Conservation (phyloP, 1,140 invertebrate genomes). For the Aphidius gifuensis region DNA sequence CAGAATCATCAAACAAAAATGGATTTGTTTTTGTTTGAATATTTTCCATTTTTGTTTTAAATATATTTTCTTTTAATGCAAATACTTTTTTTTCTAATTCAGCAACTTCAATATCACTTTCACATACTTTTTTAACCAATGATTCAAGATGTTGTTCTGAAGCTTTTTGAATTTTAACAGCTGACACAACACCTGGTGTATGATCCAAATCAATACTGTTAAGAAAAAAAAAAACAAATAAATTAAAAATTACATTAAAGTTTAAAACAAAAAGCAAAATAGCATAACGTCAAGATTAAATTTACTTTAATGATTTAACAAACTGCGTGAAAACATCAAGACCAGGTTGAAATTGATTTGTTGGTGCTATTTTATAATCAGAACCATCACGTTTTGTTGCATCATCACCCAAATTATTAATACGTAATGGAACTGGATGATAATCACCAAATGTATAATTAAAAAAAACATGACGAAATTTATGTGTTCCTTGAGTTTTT, state of each 20-base stretch:
- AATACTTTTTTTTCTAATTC: slow-evolving; percentile 33
- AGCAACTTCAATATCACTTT: slow-evolving; percentile 35
- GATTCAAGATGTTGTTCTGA: slow-evolving; percentile 34
- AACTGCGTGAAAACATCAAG: slow-evolving; percentile 36
- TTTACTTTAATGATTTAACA: slow-evolving; percentile 36
- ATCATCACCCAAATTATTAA: slow-evolving; percentile 52
- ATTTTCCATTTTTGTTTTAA: not conserved
- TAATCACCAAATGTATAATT: slow-evolving; percentile 38
- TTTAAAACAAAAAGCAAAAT: slow-evolving; percentile 7
- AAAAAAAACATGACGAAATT: slow-evolving; percentile 56
- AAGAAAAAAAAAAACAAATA: slow-evolving; percentile 10
- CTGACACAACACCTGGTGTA: slow-evolving; percentile 31
- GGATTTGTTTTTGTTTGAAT: too few species aligned
- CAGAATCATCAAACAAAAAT: too few species aligned
- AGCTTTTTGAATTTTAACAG: slow-evolving; percentile 35
- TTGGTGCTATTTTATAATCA: slow-evolving; percentile 47
- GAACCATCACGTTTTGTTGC: slow-evolving; percentile 38
- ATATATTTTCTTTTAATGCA: slow-evolving; percentile 22
- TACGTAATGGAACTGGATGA: slow-evolving; percentile 45
- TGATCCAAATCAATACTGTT: slow-evolving; percentile 31
- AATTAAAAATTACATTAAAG: slow-evolving; percentile 15
- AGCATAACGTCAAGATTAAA: not conserved
- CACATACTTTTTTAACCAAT: slow-evolving; percentile 34
- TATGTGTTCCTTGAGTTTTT: slow-evolving; percentile 55
- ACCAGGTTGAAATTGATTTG: slow-evolving; percentile 11